Percentiles rank a stretch among this genome's conserved stretches.
These are phyloP conservation scores for Aplochiton taeniatus DNA, from an alignment of 2,797 vertebrate genomes.

Conservation along the genomic window DNA sequence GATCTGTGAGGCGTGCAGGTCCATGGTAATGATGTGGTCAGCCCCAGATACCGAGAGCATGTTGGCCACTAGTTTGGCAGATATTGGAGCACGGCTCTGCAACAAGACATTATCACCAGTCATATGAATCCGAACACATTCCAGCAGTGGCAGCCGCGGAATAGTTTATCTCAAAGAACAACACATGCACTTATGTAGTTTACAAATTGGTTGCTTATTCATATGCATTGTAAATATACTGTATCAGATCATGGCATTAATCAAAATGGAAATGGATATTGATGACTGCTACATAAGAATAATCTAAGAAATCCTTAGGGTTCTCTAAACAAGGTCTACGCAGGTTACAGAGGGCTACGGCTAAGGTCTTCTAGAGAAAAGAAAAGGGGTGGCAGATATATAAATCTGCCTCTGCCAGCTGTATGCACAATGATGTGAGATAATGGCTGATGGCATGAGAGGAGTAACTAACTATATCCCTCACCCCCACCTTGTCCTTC, in stretches of 20 bases:
- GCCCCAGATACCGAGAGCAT: slow-evolving; percentile 98
- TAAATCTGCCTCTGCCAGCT: slow-evolving; percentile 18
- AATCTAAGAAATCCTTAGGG: too few species aligned
- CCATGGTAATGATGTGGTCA: slow-evolving; percentile 99
- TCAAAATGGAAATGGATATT: slow-evolving; percentile 14
- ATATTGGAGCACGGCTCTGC: slow-evolving; percentile 96
- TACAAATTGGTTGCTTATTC: too few species aligned
- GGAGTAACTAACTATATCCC: slow-evolving; percentile 70
- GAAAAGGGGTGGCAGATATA: slow-evolving; percentile 20
- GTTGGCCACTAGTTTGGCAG: slow-evolving; percentile 97
- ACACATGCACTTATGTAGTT: too few species aligned
- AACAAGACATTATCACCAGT: slow-evolving; percentile 58
- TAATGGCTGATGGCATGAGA: slow-evolving; percentile 65
- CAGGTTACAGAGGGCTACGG: too few species aligned
- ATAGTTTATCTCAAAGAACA: too few species aligned
- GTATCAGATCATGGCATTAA: background rate
- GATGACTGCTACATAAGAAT: background rate
- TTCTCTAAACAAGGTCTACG: background rate
- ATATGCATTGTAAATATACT: too few species aligned
- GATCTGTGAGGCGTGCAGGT: slow-evolving; percentile 97
- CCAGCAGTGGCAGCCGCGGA: too few species aligned
- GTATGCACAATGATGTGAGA: background rate
- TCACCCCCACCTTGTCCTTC: slow-evolving; percentile 94
- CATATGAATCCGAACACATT: slow-evolving; percentile 33
- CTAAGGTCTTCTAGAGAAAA: background rate